Evolutionary conservation across 2,888 invertebrate genomes (phyloP), one percentile per base, ranked within the genome.

Genomic region (Sabatieria punctata): DNA sequence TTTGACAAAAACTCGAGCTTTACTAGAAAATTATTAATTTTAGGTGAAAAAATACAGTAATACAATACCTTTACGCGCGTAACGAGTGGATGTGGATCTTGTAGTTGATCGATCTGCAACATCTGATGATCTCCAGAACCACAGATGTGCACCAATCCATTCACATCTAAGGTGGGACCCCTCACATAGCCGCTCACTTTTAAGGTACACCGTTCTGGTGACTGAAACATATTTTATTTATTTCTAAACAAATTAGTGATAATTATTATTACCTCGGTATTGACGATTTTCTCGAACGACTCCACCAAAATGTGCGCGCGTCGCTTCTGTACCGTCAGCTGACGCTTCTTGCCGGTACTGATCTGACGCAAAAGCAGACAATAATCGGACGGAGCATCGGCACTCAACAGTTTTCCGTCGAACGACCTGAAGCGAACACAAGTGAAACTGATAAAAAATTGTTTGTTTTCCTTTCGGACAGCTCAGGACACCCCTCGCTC

Each of bases 121-220:
- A 97, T 78, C 71, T 91, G 91, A 64, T 82, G 95, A 63, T 91
- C 85, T 8, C 93, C 93, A 60, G 85, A 74, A 0, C 91, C 91
- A 39, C 85, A 80, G 46, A 97, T 76, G 62, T 97, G 88, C 23
- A 97, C 75, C 45, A 93, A 72, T 51, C 80, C 75, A 69, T 95
- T 89, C 0, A 84, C 88, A 63, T 82, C 81, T 44, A 95, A 68
- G 2, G 80, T 73, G 60, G 77, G 76, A 1, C 89, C 86, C 56
- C 86, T 74, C 43, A 97, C 66, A 67, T 81, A 91, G 1, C 95
- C 97, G 41, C 80, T 79, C 1, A 95, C 73, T 68, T 81, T 60
- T 42, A 72, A 49, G 1, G 63, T 65, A 3, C 67, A 66, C 41
- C 43, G 18, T 21, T 8, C n/a, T 18, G 49, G n/a, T n/a, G n/a